Conservation (phyloP, 2,113 vertebrate genomes). For the Archocentrus centrarchus region DNA sequence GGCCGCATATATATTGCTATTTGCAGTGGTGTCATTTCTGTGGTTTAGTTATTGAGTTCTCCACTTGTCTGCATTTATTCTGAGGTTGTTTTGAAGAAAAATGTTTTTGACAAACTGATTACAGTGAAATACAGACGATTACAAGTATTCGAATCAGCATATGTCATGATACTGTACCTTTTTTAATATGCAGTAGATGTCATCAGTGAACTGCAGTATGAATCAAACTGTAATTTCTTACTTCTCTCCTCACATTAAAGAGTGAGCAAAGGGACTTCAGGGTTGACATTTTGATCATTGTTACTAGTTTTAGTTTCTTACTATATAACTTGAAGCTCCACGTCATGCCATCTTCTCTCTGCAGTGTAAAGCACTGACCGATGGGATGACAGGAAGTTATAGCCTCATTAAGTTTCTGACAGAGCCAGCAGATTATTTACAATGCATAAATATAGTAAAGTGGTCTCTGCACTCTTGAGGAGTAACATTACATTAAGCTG, state of each 20-base stretch:
- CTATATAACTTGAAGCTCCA: background rate
- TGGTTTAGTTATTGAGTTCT: background rate
- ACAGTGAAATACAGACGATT: background rate
- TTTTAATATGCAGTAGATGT: background rate
- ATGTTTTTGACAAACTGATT: background rate
- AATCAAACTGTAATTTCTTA: background rate
- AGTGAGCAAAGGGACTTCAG: background rate
- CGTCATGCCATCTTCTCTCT: background rate
- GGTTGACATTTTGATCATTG: background rate
- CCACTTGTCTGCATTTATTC: background rate
- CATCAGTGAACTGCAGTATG: background rate
- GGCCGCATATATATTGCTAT: background rate
- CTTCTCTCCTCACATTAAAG: background rate
- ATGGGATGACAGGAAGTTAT: background rate
- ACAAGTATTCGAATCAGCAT: background rate
- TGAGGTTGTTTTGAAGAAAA: background rate
- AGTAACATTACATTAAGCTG: constrained; percentile 17
- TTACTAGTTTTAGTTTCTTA: background rate
- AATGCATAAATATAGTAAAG: background rate
- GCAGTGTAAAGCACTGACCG: background rate
- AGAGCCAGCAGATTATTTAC: constrained; percentile 8
- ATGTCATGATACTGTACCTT: background rate
- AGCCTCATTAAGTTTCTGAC: background rate
- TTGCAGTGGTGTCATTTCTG: background rate
- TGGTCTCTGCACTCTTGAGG: constrained; percentile 8